phyloP scores from a whole-genome alignment of 2,113 vertebrate genomes.

The Paramisgurnus dabryanus region DNA sequence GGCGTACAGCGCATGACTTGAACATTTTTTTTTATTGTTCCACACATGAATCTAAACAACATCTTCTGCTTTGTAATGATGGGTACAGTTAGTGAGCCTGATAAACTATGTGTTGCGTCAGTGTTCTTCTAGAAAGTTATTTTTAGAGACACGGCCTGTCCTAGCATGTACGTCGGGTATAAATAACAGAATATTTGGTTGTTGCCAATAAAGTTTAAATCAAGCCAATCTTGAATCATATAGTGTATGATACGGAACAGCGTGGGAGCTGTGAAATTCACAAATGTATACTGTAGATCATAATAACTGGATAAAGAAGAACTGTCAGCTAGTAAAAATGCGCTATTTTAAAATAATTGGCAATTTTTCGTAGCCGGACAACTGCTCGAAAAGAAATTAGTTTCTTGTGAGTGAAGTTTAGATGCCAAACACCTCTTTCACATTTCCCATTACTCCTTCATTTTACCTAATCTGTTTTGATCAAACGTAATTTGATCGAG shows the following conservation, averaged over 20 bases:
- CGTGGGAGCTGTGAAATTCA: too few relatives aligned
- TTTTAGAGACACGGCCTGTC: not conserved
- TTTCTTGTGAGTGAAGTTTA: conserved; percentile 34
- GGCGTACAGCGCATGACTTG: not conserved
- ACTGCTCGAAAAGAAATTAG: not conserved
- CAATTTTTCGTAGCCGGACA: conserved; percentile 1
- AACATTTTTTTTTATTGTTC: not conserved
- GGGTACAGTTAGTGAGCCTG: not conserved
- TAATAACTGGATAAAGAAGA: too few relatives aligned
- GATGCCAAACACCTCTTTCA: conserved; percentile 23
- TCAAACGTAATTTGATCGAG: conserved; percentile 54
- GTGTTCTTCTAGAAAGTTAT: not conserved
- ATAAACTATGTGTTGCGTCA: not conserved
- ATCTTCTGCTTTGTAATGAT: conserved; percentile 7
- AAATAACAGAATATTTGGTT: too few relatives aligned
- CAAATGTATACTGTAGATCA: too few relatives aligned
- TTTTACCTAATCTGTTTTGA: conserved; percentile 47
- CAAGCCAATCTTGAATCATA: too few relatives aligned
- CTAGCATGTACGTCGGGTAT: too few relatives aligned
- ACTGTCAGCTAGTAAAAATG: not conserved
- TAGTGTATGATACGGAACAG: too few relatives aligned
- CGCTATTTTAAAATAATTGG: too few relatives aligned
- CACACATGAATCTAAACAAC: conserved; percentile 9
- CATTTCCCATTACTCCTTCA: conserved; percentile 35
- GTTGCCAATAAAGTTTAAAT: too few relatives aligned